Base-by-base conservation (phyloP, 2,113 vertebrate species). In the Channa maculata region DNA sequence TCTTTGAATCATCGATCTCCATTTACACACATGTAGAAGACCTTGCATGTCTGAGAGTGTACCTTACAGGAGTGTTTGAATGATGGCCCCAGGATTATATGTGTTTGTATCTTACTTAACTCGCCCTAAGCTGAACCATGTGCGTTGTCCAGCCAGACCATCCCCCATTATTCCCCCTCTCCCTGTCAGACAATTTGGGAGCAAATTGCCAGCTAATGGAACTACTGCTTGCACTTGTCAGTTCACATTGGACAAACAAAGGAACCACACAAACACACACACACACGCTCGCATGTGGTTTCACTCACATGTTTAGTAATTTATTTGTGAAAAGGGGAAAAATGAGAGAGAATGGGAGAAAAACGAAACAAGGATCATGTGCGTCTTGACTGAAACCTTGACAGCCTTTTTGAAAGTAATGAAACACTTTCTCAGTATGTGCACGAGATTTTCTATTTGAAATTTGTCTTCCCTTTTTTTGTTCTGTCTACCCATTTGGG, bases 161-260 rank as follows among this genome's bases (percentile, higher is more conserved):
- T 54, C 90, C 77, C 49, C 65, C 89, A 83, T 90, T 93, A 84
- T 92, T 90, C 85, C 34, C 79, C 43, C 76, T 84, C 91, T 92
- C 92, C 89, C 87, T 64, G 57, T 54, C 8, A 4, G 57, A 86
- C 90, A 88, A 91, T 82, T 88, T 87, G 89, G 91, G 92, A 96
- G 95, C 95, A 96, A 95, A 96, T 94, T 95, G 94, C 90, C 91
- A 91, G 91, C 92, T 93, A 94, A 93, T 94, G 92, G 94, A 95
- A 91, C 85, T 86, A 82, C 90, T 92, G 89, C 92, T 86, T 92
- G 93, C 70, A 89, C 59, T 92, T 91, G 92, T 93, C 76, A 50
- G 79, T 95, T 80, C 78, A 90, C 86, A 75, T 88, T 80, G 66
- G 82, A 84, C 77, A 78, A 81, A 73, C 54, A 49, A 45, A 69